phyloP scores from a whole-genome alignment of 1,140 invertebrate species.

The Drosophila erecta region DNA sequence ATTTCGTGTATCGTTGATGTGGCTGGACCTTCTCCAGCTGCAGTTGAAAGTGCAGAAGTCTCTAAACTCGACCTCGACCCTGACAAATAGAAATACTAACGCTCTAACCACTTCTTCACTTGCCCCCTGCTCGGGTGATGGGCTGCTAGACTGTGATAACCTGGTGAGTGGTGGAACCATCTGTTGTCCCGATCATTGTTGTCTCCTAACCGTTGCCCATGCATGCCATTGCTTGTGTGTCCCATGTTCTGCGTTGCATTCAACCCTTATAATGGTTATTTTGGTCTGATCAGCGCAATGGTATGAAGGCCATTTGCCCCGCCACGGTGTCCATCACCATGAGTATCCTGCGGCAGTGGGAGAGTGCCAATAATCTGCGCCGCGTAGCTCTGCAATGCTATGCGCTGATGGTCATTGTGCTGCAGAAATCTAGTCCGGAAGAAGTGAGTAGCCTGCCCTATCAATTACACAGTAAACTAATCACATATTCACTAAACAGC shows the following conservation, averaged over 20 bases:
- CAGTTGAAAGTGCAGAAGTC: slow-evolving; percentile 74
- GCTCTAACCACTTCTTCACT: slow-evolving; percentile 75
- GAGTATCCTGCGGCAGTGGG: slow-evolving; percentile 84
- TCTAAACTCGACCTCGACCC: slow-evolving; percentile 58
- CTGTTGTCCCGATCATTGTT: slow-evolving; percentile 45
- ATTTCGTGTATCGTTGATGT: slow-evolving; percentile 29
- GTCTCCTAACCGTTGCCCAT: slow-evolving; percentile 49
- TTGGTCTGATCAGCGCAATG: slow-evolving; percentile 85
- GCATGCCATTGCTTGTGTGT: slow-evolving; percentile 37
- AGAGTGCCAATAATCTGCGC: slow-evolving; percentile 80
- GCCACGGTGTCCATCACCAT: slow-evolving; percentile 87
- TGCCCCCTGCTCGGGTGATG: slow-evolving; percentile 75
- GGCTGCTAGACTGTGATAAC: slow-evolving; percentile 83
- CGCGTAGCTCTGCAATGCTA: slow-evolving; percentile 86
- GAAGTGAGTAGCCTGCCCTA: slow-evolving; percentile 84
- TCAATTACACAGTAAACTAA: not conserved
- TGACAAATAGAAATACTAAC: slow-evolving; percentile 73
- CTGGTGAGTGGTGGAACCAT: slow-evolving; percentile 78
- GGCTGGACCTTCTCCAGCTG: slow-evolving; percentile 32
- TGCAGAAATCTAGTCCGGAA: slow-evolving; percentile 87
- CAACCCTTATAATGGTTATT: slow-evolving; percentile 4
- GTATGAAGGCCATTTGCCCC: slow-evolving; percentile 87
- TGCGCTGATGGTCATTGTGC: slow-evolving; percentile 86
- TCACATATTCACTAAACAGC: slow-evolving; percentile 66
- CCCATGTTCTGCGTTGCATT: not conserved